Evolutionary conservation across 2,888 invertebrate genomes (phyloP).

Genomic region (Fissipunctia ypsillon): DNA sequence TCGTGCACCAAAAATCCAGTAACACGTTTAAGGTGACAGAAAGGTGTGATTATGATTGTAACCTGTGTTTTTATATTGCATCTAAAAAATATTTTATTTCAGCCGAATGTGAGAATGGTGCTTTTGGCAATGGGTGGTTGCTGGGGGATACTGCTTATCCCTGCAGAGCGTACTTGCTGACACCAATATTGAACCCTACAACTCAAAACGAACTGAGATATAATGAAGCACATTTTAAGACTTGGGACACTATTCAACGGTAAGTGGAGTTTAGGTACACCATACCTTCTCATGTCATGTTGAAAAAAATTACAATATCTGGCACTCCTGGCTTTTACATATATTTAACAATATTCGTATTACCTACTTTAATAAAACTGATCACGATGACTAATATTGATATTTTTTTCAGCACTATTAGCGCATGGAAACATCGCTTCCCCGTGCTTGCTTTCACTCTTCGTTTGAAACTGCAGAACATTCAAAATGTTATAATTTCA

Average conservation of each 20-base stretch:
- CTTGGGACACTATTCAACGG: slow-evolving; percentile 13
- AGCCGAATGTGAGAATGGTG: not conserved
- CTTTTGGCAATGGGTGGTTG: slow-evolving; percentile 33
- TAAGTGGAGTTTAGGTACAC: not conserved
- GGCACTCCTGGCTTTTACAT: not conserved
- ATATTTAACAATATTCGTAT: not conserved
- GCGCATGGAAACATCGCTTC: not conserved
- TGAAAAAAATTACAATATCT: not conserved
- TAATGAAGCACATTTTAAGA: slow-evolving; percentile 50
- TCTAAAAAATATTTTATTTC: not conserved
- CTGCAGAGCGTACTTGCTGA: slow-evolving; percentile 39
- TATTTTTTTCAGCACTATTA: not conserved
- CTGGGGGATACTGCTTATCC: slow-evolving; percentile 55
- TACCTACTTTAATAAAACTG: not conserved
- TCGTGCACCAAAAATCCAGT: not conserved
- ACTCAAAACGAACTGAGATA: slow-evolving; percentile 33
- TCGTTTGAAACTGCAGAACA: not conserved
- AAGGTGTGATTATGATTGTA: not conserved
- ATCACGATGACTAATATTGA: not conserved
- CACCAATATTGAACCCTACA: slow-evolving; percentile 46
- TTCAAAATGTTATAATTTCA: slow-evolving; percentile 1
- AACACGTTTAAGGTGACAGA: not conserved
- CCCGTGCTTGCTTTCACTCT: not conserved
- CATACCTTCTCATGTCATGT: not conserved
- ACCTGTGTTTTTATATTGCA: not conserved